Conservation (phyloP, 2,797 vertebrate genomes). For the Sebastes melanostomus region DNA sequence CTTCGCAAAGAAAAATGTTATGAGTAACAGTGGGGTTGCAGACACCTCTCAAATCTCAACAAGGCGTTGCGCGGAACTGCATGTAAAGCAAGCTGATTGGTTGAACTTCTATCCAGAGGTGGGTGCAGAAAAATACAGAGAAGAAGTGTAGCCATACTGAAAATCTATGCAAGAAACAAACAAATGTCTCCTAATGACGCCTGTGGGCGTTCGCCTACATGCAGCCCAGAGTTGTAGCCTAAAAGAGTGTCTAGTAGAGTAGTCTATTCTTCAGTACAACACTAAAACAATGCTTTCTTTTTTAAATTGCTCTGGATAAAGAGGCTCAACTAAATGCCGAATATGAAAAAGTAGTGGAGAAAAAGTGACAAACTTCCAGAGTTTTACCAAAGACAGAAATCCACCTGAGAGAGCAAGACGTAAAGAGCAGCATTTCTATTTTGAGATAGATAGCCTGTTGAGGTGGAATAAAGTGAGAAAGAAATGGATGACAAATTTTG, state of each 20-base stretch:
- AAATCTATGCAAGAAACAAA: background rate
- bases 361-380: background rate
- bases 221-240: no score
- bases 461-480: background rate
- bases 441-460: background rate
- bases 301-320: background rate
- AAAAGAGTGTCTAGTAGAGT: background rate
- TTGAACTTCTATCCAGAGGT: background rate
- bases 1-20: no score
- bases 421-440: background rate
- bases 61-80: background rate
- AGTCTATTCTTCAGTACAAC: background rate
- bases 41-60: background rate
- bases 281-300: background rate
- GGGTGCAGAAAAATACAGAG: background rate
- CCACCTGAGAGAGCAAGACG: background rate
- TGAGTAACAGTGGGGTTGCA: no score
- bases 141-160: background rate
- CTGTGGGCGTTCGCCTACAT: background rate
- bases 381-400: background rate
- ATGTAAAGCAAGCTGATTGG: background rate
- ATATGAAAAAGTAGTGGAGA: background rate
- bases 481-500: background rate
- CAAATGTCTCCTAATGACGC: background rate
- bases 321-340: background rate